Evolutionary conservation across 1,140 invertebrate species (phyloP).

Genomic region (Manduca sexta): DNA sequence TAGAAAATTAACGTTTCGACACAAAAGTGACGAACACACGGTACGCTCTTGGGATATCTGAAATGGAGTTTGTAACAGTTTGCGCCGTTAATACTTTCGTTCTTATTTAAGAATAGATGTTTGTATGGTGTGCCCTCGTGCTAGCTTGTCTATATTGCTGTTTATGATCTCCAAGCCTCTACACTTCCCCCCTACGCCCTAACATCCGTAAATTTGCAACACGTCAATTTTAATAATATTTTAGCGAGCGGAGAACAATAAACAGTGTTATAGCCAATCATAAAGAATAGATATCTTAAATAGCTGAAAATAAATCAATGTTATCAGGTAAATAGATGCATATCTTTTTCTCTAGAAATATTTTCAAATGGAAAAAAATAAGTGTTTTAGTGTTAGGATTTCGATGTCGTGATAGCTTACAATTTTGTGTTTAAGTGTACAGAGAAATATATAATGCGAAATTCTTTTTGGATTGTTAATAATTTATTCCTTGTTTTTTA

Average conservation of each 20-base stretch:
- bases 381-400: conserved; percentile 60
- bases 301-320: conserved; percentile 45
- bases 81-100: conserved; percentile 14
- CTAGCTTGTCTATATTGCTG: conserved; percentile 47
- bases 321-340: conserved; percentile 69
- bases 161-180: conserved; percentile 32
- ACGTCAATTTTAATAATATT: not conserved
- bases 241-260: conserved; percentile 12
- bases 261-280: conserved; percentile 44
- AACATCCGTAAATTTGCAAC: conserved; percentile 4
- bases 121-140: conserved; percentile 45
- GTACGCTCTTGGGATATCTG: not conserved
- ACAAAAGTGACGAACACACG: not conserved
- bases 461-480: no score
- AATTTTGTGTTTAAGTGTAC: no score
- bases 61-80: conserved; percentile 11
- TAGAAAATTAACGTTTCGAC: conserved; percentile 28
- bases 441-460: no score
- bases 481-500: not conserved
- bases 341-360: conserved; percentile 69
- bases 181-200: not conserved
- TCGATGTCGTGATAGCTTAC: conserved; percentile 58
- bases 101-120: conserved; percentile 31
- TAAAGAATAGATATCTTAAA: conserved; percentile 37
- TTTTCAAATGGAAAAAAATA: conserved; percentile 58